Evolutionary conservation across 2,888 invertebrate genomes (phyloP), one percentile per base, ranked within the genome.

Genomic region (Selenia dentaria): DNA sequence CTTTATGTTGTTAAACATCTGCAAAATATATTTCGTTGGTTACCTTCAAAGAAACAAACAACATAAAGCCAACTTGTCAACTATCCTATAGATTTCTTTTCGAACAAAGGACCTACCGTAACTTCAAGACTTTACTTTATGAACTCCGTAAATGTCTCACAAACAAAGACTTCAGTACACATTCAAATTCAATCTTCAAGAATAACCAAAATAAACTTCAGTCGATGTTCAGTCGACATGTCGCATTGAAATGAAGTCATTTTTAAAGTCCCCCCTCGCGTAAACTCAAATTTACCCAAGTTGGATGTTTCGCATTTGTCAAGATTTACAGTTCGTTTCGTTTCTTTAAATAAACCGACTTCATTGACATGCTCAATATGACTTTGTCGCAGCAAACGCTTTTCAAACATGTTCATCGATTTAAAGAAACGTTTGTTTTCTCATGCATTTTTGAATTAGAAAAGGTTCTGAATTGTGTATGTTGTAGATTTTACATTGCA

Each of bases 291-390:
- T 46, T 46, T 31, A 71, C 69, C 62, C 53, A 62, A 59, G 56
- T 73, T 68, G 64, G 70, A 74, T 79, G 82, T 80, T 77, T 70
- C 71, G 71, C 77, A 79, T 86, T 83, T 79, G 77, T 80, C 74
- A 75, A 72, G 77, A 78, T 79, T 76, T 74, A 82, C 75, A 54
- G 47, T 51, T 52, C 37, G 36, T 42, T 51, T 51, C 33, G 41
- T 35, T 25, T 47, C 45, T 53, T 51, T 52, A 59, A 56, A 59
- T 59, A 59, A 47, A 27, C 10, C 12, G 28, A 12, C 28, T 33
- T 41, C 37, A 37, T 37, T 27, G 32, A 32, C 25, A 29, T 31
- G n/a, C 24, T 13, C 9, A 9, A 9, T 6, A 0, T 40, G 25
- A 25, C 47, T 11, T 25, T 48, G 12, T 38, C 47, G 3, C 10